Base-by-base conservation (phyloP, 1,140 invertebrate genomes). In the Drosophila pachea region DNA sequence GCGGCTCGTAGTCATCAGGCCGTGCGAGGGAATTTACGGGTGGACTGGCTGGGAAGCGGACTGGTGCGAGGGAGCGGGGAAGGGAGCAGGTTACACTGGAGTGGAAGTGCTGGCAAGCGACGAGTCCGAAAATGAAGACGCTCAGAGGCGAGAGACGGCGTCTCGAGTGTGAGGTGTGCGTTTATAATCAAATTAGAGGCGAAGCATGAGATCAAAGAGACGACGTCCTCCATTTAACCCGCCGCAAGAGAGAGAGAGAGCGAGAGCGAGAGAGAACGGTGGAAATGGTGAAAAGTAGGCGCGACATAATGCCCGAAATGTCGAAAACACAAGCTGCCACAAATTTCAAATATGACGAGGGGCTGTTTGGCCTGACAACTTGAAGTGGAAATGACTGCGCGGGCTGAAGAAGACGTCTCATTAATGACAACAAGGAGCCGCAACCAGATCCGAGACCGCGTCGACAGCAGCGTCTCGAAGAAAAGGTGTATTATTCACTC, bases 101-200 rank as follows among this genome's bases (percentile, higher is more conserved):
- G 49, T 53, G 38, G 49, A 61, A 66, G 59, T 73, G 68, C 72
- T 68, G 58, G 14, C 67, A 59, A 50, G 54, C 64, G 73, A 69
- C 71, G 49, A 69, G 53, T 61, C 71, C 77, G 76, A 86, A 84
- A 86, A 84, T 84, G 50, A 86, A 86, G 82, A 84, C 48, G 65
- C 74, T 81, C 48, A 45, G 61, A 73, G 61, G 54, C 68, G 52
- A 6, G 43, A 49, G 7, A 47, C 45, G 53, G 42, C 40, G 11
- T 66, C 48, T 53, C 49, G 47, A 76, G 81, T 74, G 55, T 68
- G 76, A 65, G 67, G 67, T 69, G 63, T 71, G 68, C 74, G 82
- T 82, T 87, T 84, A 84, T 87, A 87, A 87, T 87, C 84, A 87
- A 87, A 87, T 87, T 87, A 87, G 71, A 84, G 75, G 54, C 68